A percentile compares a stretch with the other conserved stretches of the same genome.
These are phyloP conservation scores for Ephialtes manifestator DNA, from an alignment of 2,888 invertebrate genomes.

Conservation along the genomic window DNA sequence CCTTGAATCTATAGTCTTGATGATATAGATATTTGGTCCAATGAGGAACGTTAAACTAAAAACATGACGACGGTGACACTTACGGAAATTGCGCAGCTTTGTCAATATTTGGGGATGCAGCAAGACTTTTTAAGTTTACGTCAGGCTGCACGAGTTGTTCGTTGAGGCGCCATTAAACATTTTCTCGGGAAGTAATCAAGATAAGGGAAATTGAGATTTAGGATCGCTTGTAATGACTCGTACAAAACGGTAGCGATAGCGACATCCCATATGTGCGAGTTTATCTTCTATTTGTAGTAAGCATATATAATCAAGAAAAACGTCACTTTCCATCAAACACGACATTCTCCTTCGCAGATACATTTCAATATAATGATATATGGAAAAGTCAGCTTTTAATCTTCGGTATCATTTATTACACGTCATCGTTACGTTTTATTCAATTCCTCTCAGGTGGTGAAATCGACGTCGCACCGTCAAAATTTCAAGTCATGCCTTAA, in stretches of 20 bases:
- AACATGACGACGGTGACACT: neutral
- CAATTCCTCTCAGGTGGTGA: neutral
- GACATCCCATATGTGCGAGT: neutral
- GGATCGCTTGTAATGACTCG: neutral
- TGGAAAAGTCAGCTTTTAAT: neutral
- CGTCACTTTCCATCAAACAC: slow-evolving; percentile 15
- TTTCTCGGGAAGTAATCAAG: slow-evolving; percentile 19
- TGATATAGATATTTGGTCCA: neutral
- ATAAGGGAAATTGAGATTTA: slow-evolving; percentile 57
- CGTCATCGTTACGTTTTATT: neutral
- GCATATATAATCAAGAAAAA: slow-evolving; percentile 36
- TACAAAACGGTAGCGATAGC: slow-evolving; percentile 42
- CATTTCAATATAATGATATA: neutral
- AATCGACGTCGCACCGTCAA: neutral
- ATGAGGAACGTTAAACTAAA: neutral
- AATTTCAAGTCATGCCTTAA: neutral
- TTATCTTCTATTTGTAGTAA: slow-evolving; percentile 34
- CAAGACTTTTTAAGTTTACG: neutral
- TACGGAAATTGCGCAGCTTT: slow-evolving; percentile 21
- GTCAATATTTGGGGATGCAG: slow-evolving; percentile 18
- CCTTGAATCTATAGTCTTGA: no score
- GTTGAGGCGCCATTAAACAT: neutral
- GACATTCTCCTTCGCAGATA: neutral
- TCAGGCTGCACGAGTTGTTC: neutral
- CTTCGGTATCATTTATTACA: neutral